Percentiles rank a stretch among this genome's conserved stretches.
Evolutionary conservation across 2,888 invertebrate genomes (phyloP).

Genomic region (Oegoconia quadripuncta): DNA sequence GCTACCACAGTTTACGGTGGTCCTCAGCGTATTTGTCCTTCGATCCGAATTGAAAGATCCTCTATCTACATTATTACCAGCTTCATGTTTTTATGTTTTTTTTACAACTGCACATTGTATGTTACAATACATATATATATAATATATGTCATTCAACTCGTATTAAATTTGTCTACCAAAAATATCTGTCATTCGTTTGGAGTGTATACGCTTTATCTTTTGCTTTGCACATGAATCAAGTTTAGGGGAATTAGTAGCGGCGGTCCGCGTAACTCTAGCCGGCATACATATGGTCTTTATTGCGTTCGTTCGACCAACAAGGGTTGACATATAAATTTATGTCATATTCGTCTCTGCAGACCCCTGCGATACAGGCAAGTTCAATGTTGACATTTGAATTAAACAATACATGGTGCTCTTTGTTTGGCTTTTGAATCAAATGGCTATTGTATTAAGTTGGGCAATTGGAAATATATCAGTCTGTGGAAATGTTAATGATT

Average conservation of each 20-base stretch:
- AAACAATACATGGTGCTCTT: slow-evolving; percentile 60
- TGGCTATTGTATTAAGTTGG: slow-evolving; percentile 42
- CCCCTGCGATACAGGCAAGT: slow-evolving; percentile 44
- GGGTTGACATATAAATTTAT: slow-evolving; percentile 73
- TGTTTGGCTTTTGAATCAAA: slow-evolving; percentile 45
- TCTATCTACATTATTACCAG: no score
- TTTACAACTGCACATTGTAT: no score
- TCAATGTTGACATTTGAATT: slow-evolving; percentile 73
- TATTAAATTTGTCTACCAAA: no score
- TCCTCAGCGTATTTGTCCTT: no score
- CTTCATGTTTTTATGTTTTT: no score
- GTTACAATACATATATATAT: no score
- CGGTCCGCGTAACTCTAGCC: slow-evolving; percentile 65
- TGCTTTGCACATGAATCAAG: slow-evolving; percentile 25
- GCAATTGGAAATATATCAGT: slow-evolving; percentile 29
- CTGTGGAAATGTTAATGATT: slow-evolving; percentile 40
- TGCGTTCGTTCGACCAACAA: slow-evolving; percentile 57
- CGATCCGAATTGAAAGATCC: no score
- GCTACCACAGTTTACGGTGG: no score
- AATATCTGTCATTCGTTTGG: background rate
- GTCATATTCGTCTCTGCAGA: slow-evolving; percentile 55
- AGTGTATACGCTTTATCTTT: slow-evolving; percentile 8
- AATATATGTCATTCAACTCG: no score
- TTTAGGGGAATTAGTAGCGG: slow-evolving; percentile 54
- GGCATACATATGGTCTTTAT: slow-evolving; percentile 73